phyloP scores from a whole-genome alignment of 2,888 invertebrate species.

The Chaitophorus viminalis region DNA sequence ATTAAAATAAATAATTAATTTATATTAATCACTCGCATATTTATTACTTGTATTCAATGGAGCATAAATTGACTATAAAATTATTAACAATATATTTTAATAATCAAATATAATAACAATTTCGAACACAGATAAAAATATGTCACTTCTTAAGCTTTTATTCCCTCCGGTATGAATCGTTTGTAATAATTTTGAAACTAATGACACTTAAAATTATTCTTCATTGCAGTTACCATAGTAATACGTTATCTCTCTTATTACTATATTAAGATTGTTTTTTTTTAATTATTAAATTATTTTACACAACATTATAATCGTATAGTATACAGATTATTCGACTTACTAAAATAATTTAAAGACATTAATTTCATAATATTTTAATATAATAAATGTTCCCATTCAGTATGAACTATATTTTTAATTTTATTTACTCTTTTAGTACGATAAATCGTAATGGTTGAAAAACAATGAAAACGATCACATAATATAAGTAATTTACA shows the following conservation, averaged over 20 bases:
- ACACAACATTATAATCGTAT: background rate
- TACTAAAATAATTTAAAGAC: background rate
- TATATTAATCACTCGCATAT: background rate
- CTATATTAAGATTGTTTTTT: background rate
- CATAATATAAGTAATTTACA: background rate
- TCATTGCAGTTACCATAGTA: background rate
- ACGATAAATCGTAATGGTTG: background rate
- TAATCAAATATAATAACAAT: background rate
- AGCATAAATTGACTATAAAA: background rate
- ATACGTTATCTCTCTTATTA: background rate
- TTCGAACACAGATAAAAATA: background rate
- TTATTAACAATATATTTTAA: background rate
- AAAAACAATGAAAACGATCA: background rate
- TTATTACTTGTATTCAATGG: background rate
- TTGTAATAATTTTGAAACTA: background rate
- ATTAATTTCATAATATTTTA: background rate
- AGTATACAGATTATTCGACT: background rate
- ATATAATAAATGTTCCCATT: background rate
- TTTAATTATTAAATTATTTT: background rate
- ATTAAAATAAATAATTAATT: conserved; percentile 11
- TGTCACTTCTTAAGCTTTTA: background rate
- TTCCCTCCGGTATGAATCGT: background rate
- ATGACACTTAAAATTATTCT: background rate
- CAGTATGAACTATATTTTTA: background rate
- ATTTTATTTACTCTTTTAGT: background rate